Evolutionary conservation across 2,888 invertebrate species (phyloP), one percentile per base, ranked within the genome.

Genomic region (Agrotis segetum): DNA sequence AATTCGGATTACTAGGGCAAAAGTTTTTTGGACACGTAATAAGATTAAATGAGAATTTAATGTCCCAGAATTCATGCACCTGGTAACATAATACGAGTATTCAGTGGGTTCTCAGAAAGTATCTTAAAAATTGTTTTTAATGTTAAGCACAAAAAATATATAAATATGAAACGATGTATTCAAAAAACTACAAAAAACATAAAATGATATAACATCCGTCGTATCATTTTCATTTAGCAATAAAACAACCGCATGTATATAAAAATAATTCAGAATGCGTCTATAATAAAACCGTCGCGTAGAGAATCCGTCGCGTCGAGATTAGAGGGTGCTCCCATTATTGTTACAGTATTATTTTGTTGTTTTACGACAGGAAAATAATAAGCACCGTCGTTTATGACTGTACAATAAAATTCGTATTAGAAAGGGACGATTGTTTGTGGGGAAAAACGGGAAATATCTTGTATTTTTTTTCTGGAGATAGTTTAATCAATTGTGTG

Each of bases 331-430:
- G 89, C 86, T 87, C 87, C 89, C 88, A 93, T 94, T 93, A 94
- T 92, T 91, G 94, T 92, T 86, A 91, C 91, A 91, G 89, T 92
- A 93, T 94, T 94, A 94, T 95, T 95, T 94, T 92, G 92, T 93
- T 93, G 94, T 94, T 96, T 95, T 95, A 95, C 91, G 95, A 95
- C 94, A 87, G 89, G 91, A 93, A 95, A 94, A 95, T 94, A 94
- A 94, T 95, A 94, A 95, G 91, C 91, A 88, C 84, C 89, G 88
- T 86, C 92, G 90, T 94, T 95, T 95, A 94, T 92, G 91, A 88
- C 72, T 75, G 81, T 79, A 91, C 92, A 92, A 94, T 95, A 94
- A 95, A 95, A 94, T 83, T 89, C 85, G 85, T 89, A 89, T 88
- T 89, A 89, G 88, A 89, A 81, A 88, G 90, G 90, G 83, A 73